These are phyloP conservation scores for Phalloptychus januarius DNA, from an alignment of 2,797 vertebrate genomes.

Conservation along the genomic window DNA sequence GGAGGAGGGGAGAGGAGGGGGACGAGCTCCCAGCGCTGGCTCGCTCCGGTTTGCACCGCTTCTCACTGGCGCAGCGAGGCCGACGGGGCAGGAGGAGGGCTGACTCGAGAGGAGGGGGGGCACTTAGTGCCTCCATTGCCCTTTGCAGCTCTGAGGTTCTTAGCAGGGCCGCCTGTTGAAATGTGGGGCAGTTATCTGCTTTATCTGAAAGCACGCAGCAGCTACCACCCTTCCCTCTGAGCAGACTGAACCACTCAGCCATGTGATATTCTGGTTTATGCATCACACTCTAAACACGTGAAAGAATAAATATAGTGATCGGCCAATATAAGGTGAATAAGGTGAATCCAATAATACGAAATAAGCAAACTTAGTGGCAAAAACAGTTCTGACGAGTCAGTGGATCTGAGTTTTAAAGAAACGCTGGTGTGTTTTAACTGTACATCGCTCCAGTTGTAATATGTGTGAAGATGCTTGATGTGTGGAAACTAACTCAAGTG, in stretches of 20 bases:
- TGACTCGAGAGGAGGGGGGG: conserved; percentile 16
- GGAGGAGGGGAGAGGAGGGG: conserved; percentile 27
- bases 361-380: too few species aligned
- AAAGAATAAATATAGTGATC: conserved; percentile 10
- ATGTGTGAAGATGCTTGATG: neutral
- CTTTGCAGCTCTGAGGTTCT: conserved; percentile 47
- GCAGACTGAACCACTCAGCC: conserved; percentile 20
- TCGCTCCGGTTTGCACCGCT: conserved; percentile 77
- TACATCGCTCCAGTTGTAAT: neutral
- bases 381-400: neutral
- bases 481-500: neutral
- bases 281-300: conserved; percentile 8
- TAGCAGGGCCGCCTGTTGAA: conserved; percentile 33
- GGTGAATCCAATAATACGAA: neutral
- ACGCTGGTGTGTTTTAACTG: too few species aligned
- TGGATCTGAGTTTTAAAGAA: neutral
- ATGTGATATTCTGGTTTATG: conserved; percentile 22
- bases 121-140: conserved; percentile 52
- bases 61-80: conserved; percentile 60
- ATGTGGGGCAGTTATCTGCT: conserved; percentile 36
- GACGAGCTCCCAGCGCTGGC: conserved; percentile 67
- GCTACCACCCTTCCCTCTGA: conserved; percentile 9
- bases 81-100: conserved; percentile 27
- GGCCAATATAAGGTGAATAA: neutral
- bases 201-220: conserved; percentile 20